These are phyloP conservation scores for Dryoscopus gambensis DNA, from an alignment of 2,113 vertebrate genomes.

Conservation along the genomic window DNA sequence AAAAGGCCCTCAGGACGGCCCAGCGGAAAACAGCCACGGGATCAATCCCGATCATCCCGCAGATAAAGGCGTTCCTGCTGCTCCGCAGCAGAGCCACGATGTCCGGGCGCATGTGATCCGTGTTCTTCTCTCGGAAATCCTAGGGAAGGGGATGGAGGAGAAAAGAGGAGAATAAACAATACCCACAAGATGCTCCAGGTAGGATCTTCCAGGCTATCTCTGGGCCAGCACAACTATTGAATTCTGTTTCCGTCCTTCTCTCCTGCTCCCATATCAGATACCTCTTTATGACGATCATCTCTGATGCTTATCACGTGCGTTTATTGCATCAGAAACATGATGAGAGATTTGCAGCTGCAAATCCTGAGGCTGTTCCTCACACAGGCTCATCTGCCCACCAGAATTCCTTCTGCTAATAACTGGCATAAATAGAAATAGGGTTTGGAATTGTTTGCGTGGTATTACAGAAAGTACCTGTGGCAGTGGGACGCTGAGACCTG, in stretches of 20 bases:
- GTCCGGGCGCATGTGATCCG: conserved; percentile 96
- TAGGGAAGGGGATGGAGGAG: conserved; percentile 28
- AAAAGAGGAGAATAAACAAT: background rate
- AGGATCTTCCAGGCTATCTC: background rate
- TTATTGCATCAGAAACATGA: background rate
- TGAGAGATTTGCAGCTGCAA: background rate
- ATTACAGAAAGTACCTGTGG: background rate
- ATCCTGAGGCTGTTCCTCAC: background rate
- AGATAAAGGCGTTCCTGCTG: conserved; percentile 93
- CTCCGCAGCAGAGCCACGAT: conserved; percentile 93
- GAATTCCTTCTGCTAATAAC: background rate
- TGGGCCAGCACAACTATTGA: background rate
- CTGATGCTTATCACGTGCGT: fast-evolving
- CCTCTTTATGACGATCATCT: background rate
- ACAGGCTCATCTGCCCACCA: background rate
- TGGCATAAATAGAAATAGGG: background rate
- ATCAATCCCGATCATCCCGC: conserved; percentile 92
- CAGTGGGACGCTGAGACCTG: background rate
- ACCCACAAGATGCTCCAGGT: fast-evolving
- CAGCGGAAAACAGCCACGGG: conserved; percentile 94
- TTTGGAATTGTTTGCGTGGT: fast-evolving
- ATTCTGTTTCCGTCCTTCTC: background rate
- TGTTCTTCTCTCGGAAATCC: conserved; percentile 99
- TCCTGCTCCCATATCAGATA: background rate
- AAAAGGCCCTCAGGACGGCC: conserved; percentile 92